phyloP scores from a whole-genome alignment of 2,888 invertebrate species.

The Congeria kusceri region DNA sequence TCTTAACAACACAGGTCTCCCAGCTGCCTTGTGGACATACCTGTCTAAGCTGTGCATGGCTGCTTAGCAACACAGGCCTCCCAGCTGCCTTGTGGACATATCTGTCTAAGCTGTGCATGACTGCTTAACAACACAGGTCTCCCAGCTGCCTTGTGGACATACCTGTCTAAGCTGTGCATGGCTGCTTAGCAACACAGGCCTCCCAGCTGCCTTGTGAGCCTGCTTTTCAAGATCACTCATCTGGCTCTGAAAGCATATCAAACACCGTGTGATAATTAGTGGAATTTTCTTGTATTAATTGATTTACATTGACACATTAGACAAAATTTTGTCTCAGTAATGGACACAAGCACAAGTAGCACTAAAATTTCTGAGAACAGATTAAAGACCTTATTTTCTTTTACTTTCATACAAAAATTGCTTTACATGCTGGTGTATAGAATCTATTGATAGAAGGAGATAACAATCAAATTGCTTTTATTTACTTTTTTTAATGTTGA shows the following conservation, averaged over 20 bases:
- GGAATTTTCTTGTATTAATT: too few species aligned
- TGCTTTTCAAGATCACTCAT: slow-evolving; percentile 8
- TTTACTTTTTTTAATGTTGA: too few species aligned
- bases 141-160: not conserved
- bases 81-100: slow-evolving; percentile 73
- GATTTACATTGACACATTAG: too few species aligned
- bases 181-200: slow-evolving; percentile 25
- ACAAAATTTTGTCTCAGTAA: too few species aligned
- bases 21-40: slow-evolving; percentile 61
- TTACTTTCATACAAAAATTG: too few species aligned
- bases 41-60: slow-evolving; percentile 80
- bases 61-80: slow-evolving; percentile 75
- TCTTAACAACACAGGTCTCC: slow-evolving; percentile 15
- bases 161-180: slow-evolving; percentile 43
- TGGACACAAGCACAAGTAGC: too few species aligned
- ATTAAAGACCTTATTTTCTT: too few species aligned
- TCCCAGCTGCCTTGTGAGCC: slow-evolving; percentile 4
- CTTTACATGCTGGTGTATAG: too few species aligned
- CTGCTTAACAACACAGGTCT: slow-evolving; percentile 20
- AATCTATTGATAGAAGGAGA: too few species aligned
- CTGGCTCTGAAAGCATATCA: slow-evolving; percentile 38
- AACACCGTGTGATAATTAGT: too few species aligned
- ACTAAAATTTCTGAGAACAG: too few species aligned
- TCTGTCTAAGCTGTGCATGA: slow-evolving; percentile 38
- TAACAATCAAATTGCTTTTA: too few species aligned